These are phyloP conservation scores for Falcunculus frontatus DNA, from an alignment of 2,113 vertebrate genomes.

Conservation along the genomic window DNA sequence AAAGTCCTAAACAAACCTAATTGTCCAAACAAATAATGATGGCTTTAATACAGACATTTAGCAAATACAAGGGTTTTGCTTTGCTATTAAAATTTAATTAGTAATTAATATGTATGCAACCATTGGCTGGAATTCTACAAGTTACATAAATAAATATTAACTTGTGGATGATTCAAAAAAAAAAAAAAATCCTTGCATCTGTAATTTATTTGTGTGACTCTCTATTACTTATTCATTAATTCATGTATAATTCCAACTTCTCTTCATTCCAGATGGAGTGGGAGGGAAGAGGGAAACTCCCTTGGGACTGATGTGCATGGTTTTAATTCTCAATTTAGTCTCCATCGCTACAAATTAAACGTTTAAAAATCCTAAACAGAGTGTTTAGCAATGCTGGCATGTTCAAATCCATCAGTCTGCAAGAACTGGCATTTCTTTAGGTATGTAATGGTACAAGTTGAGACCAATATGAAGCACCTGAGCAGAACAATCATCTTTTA, in stretches of 20 bases:
- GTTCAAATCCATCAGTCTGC: background rate
- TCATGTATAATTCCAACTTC: slow-evolving; percentile 31
- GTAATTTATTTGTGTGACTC: slow-evolving; percentile 34
- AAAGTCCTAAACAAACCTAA: background rate
- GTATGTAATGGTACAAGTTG: background rate
- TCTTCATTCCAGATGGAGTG: slow-evolving; percentile 55
- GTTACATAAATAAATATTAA: slow-evolving; percentile 77
- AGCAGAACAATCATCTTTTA: background rate
- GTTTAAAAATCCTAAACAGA: slow-evolving; percentile 41
- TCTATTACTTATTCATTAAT: slow-evolving; percentile 62
- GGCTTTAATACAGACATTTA: slow-evolving; percentile 6
- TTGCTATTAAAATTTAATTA: slow-evolving; percentile 71
- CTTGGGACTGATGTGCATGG: background rate
- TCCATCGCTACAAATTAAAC: slow-evolving; percentile 30
- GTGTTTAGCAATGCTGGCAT: background rate
- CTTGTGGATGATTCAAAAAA: background rate
- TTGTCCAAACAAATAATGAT: slow-evolving; percentile 10
- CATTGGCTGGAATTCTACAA: slow-evolving; percentile 25
- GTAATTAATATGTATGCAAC: slow-evolving; percentile 75
- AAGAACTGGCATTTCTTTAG: background rate
- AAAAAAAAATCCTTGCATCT: background rate
- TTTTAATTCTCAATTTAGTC: slow-evolving; percentile 56
- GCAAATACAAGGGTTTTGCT: slow-evolving; percentile 15
- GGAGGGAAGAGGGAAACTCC: background rate
- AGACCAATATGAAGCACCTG: background rate